These are phyloP conservation scores for Hypanus sabinus DNA, from an alignment of 2,113 vertebrate species.

Conservation along the genomic window DNA sequence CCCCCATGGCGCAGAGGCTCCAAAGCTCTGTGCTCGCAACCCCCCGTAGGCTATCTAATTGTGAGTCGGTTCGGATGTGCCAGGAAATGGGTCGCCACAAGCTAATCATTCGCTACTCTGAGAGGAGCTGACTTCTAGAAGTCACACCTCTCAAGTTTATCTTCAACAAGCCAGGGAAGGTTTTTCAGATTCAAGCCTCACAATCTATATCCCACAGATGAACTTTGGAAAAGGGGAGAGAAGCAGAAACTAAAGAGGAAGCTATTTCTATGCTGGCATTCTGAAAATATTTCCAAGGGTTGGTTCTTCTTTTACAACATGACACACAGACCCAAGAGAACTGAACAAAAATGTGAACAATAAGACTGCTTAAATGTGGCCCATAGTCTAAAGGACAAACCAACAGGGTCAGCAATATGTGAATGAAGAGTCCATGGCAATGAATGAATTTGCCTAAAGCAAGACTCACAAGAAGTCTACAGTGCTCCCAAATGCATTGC, in stretches of 20 bases:
- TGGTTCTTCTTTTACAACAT: neutral
- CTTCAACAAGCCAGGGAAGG: neutral
- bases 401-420: neutral
- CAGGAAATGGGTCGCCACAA: too few species aligned
- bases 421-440: neutral
- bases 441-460: conserved; percentile 23
- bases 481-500: neutral
- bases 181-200: neutral
- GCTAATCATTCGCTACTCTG: neutral
- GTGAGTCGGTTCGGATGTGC: too few species aligned
- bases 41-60: too few species aligned
- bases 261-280: neutral
- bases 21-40: too few species aligned
- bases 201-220: neutral
- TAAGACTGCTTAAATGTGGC: neutral
- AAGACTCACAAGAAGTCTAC: neutral
- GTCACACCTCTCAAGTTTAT: neutral
- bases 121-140: neutral
- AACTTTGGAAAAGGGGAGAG: neutral
- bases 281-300: neutral
- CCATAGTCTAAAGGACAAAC: neutral
- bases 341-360: neutral
- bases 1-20: too few species aligned
- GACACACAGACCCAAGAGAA: neutral
- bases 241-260: neutral